These are phyloP conservation scores for Eulemur rufifrons DNA, from an alignment of 2,113 vertebrate species.

Conservation along the genomic window DNA sequence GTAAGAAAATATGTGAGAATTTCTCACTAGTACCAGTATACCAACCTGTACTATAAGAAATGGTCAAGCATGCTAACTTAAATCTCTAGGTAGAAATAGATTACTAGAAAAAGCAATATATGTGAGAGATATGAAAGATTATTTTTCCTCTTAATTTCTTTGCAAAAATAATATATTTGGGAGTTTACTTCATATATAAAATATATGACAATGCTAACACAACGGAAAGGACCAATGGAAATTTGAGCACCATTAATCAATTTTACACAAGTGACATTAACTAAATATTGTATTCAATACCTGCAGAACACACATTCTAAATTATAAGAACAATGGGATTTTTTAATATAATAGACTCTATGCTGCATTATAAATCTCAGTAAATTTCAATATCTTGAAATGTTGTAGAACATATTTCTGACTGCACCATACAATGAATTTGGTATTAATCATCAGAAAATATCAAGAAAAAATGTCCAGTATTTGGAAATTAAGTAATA, in stretches of 20 bases:
- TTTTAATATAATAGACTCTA: background rate
- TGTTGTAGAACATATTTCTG: background rate
- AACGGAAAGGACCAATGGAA: background rate
- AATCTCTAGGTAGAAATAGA: background rate
- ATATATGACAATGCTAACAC: background rate
- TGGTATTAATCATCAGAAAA: background rate
- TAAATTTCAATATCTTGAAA: background rate
- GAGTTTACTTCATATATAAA: background rate
- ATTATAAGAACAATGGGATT: background rate
- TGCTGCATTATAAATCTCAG: background rate
- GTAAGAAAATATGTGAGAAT: background rate
- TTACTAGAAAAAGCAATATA: background rate
- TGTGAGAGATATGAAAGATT: background rate
- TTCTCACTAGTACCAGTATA: background rate
- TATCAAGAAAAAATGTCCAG: background rate
- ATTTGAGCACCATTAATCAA: background rate
- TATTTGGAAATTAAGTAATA: background rate
- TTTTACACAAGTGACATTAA: background rate
- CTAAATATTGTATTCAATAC: background rate
- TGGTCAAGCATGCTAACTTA: background rate
- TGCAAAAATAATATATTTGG: background rate
- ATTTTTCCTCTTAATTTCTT: background rate
- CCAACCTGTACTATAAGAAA: background rate
- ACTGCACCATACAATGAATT: background rate
- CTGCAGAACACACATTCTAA: background rate